Evolutionary conservation across 2,888 invertebrate genomes (phyloP).

Genomic region (Iselma pallidipennis): DNA sequence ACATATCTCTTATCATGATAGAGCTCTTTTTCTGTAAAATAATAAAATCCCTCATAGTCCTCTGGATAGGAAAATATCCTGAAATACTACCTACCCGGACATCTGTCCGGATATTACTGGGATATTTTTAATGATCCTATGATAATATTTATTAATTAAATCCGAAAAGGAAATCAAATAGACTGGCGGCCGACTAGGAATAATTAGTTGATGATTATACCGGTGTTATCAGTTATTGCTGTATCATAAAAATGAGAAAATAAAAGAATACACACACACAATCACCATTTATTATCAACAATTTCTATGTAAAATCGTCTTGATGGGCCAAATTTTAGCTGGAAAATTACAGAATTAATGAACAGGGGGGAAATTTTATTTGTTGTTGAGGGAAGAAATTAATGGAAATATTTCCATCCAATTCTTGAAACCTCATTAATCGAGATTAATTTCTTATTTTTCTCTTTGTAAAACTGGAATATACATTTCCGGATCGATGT

Average conservation of each 20-base stretch:
- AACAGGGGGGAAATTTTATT: too few relatives aligned
- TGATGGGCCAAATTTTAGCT: slow-evolving; percentile 1
- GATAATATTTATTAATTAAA: background rate
- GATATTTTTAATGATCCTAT: background rate
- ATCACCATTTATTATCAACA: slow-evolving; percentile 5
- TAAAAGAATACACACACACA: background rate
- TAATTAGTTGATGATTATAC: background rate
- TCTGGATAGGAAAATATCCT: too few relatives aligned
- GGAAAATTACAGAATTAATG: background rate
- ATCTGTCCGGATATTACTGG: background rate
- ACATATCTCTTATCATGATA: too few relatives aligned
- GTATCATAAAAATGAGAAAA: background rate
- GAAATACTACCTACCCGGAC: too few relatives aligned
- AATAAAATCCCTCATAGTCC: too few relatives aligned
- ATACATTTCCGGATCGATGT: too few relatives aligned
- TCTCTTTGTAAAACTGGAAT: too few relatives aligned
- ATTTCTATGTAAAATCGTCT: slow-evolving; percentile 22
- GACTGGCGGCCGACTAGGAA: background rate
- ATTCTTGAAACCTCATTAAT: too few relatives aligned
- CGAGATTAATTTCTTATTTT: too few relatives aligned
- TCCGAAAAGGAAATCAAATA: background rate
- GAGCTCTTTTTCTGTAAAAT: too few relatives aligned
- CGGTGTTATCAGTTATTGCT: background rate
- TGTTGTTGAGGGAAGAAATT: too few relatives aligned
- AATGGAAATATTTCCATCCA: too few relatives aligned